Evolutionary conservation across 2,113 vertebrate genomes (phyloP), one percentile per base, ranked within the genome.

Genomic region (Campylorhamphus procurvoides): DNA sequence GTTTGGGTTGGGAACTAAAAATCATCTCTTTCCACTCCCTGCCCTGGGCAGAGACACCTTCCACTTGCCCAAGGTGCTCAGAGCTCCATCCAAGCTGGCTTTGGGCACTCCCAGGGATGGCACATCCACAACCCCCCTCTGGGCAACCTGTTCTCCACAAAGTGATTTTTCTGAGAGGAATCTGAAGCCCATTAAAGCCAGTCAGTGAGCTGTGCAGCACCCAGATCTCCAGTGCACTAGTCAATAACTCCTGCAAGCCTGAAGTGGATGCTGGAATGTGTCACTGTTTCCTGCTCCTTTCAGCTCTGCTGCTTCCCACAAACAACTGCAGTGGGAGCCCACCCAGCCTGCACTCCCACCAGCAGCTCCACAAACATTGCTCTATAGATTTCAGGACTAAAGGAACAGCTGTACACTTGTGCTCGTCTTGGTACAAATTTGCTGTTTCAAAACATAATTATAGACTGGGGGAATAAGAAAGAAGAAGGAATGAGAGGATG

Each of bases 391-490:
- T 14, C 4, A n/a, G 76, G 83, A 87, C 68, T 84, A 53, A 74
- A 50, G 84, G n/a, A 90, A 86, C 76, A 94, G 93, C 83, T 86
- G 80, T 86, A 85, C 72, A 50, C 76, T 83, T 86, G 75, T 73
- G 9, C 75, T 83, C 14, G 1, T 46, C 84, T 93, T 55, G 29
- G 77, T 72, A 82, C 44, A 55, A 55, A 46, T 86, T 67, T 90
- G 68, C 90, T 90, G 83, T 85, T 93, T 93, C 85, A 67, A 90
- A 95, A 80, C 74, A 53, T 59, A 79, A 84, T 71, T 93, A 80
- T 1, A 92, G 84, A 29, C 83, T 40, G 50, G 24, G 28, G 47
- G 39, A 89, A 42, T 15, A 63, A 81, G 64, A 49, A 72, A 86
- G 59, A 67, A 85, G 29, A 69, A 0, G 39, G 50, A 84, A 66